Base-by-base conservation (phyloP, 2,888 invertebrate species). In the Ennomos erosarius region DNA sequence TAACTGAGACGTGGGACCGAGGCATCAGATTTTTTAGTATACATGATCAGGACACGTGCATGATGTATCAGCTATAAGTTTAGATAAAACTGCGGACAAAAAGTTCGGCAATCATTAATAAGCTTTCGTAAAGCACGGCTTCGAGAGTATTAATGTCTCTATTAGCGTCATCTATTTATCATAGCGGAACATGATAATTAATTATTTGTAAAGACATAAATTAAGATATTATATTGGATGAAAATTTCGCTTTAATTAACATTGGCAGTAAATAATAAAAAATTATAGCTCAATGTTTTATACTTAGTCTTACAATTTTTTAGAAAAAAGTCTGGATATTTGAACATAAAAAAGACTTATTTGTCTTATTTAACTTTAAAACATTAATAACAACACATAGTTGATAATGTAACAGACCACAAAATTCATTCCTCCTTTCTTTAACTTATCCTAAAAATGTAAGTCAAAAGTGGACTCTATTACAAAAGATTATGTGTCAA, bases 1-100 rank as follows among this genome's bases (percentile, higher is more conserved):
- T 84, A 59, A 54, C 82, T 75, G 70, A 75, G 71, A 72, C 74
- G 71, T 75, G 73, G 72, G 76, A 78, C 74, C 73, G 69, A 75
- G 71, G 67, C 70, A 70, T 73, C 67, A 54, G 64, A 74, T 74
- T 79, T 79, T 79, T 75, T 70, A 58, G 70, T 68, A 70, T 61
- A 68, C 54, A 64, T 54, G 61, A 69, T 67, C 62, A 53, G 56
- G 70, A 73, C 76, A 74, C 73, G 69, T 57, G 67, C 61, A 56
- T 63, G 70, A 66, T 72, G 67, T 64, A 67, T 62, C 65, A 61
- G 58, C 52, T 60, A 55, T 54, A 58, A 47, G 55, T 34, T 8
- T 46, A 55, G 59, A 54, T 59, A 54, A 54, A 37, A n/a, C 40
- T 11, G 12, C 42, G 45, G 16, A 55, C 57, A 62, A 65, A 65